Evolutionary conservation across 2,797 vertebrate species (phyloP).

Genomic region (Mormyrops attenuatus): DNA sequence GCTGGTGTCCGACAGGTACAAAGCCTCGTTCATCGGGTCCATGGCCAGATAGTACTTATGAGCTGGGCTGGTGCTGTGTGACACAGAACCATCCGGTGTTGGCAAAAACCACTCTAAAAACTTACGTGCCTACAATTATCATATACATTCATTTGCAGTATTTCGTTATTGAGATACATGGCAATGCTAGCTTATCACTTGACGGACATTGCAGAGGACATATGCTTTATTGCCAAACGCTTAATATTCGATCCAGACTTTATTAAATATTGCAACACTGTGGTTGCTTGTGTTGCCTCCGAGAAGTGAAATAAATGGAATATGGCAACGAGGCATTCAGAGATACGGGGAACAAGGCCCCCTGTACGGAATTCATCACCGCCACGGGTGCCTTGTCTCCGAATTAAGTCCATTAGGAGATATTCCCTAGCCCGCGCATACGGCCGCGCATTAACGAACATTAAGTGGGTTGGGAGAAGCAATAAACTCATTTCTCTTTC

Average conservation of each 20-base stretch:
- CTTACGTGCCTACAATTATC: background rate
- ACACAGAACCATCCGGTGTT: constrained; percentile 16
- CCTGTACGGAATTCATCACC: background rate
- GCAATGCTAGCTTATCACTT: background rate
- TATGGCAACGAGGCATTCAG: background rate
- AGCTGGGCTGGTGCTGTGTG: constrained; percentile 84
- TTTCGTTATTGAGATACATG: background rate
- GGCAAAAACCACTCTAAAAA: background rate
- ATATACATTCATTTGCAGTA: background rate
- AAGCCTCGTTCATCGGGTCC: constrained; percentile 85
- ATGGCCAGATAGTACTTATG: constrained; percentile 96
- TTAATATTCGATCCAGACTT: background rate
- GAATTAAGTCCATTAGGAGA: background rate
- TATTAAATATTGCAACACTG: background rate
- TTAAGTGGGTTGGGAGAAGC: background rate
- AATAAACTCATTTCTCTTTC: background rate
- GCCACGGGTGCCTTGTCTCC: background rate
- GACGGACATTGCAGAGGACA: background rate
- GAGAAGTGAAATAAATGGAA: constrained; percentile 10
- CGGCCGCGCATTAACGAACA: background rate
- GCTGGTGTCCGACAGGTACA: constrained; percentile 94
- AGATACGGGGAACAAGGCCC: background rate
- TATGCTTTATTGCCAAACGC: background rate
- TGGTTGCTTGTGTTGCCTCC: background rate
- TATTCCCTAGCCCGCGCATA: background rate